These are phyloP conservation scores for Cremastinae sp. DNA, from an alignment of 2,888 invertebrate species.

Conservation along the genomic window DNA sequence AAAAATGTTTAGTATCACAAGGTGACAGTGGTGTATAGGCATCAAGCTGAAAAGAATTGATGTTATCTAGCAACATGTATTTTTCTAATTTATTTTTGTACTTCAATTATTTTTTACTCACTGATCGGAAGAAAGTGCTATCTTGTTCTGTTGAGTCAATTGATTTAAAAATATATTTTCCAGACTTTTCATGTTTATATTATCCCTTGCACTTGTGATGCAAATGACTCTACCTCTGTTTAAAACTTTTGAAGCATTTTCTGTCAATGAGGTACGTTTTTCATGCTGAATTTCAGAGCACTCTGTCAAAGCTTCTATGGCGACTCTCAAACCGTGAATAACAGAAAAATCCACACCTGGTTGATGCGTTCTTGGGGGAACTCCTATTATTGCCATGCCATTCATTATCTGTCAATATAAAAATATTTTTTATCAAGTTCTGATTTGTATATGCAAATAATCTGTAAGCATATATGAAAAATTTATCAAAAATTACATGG, in stretches of 20 bases:
- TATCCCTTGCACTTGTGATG: conserved; percentile 93
- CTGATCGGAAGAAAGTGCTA: conserved; percentile 84
- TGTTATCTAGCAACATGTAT: conserved; percentile 18
- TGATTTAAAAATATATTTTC: conserved; percentile 93
- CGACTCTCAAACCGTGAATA: conserved; percentile 91
- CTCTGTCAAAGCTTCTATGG: conserved; percentile 92
- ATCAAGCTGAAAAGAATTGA: conserved; percentile 82
- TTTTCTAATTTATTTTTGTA: neutral
- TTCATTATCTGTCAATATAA: conserved; percentile 85
- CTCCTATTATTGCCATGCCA: conserved; percentile 90
- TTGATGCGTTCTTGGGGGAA: conserved; percentile 84
- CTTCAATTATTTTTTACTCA: conserved; percentile 73
- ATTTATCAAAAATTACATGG: conserved; percentile 84
- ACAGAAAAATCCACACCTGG: conserved; percentile 86
- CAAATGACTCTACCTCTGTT: conserved; percentile 93
- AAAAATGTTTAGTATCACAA: conserved; percentile 93
- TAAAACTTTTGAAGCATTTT: conserved; percentile 79
- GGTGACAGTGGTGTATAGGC: conserved; percentile 92
- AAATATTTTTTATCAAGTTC: conserved; percentile 60
- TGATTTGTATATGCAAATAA: neutral
- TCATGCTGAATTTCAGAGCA: conserved; percentile 88
- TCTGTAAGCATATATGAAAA: neutral
- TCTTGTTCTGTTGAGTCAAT: conserved; percentile 90
- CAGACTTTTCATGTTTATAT: conserved; percentile 91
- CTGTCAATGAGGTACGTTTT: conserved; percentile 80